phyloP scores from a whole-genome alignment of 2,113 vertebrate species.

The Callospermophilus lateralis region DNA sequence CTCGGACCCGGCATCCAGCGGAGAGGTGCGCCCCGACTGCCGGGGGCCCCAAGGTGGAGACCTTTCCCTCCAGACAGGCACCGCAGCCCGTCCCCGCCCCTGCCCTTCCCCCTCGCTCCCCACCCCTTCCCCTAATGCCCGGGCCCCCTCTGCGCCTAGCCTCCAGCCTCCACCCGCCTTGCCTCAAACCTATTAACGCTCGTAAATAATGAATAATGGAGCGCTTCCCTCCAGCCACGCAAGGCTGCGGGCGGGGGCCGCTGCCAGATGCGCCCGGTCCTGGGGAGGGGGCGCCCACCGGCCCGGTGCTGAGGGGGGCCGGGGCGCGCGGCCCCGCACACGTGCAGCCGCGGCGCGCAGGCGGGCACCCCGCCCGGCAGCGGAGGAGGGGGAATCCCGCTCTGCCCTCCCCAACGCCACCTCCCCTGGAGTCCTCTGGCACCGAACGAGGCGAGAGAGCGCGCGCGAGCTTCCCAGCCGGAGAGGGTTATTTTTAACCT shows the following conservation, averaged over 20 bases:
- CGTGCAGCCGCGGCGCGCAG: slow-evolving; percentile 71
- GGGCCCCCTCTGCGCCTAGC: slow-evolving; percentile 25
- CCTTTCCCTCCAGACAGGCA: background rate
- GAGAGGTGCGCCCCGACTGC: background rate
- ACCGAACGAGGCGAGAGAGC: slow-evolving; percentile 79
- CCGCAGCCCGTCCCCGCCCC: background rate
- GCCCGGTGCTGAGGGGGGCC: slow-evolving; percentile 52
- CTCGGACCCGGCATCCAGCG: slow-evolving; percentile 36
- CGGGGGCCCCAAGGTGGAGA: background rate
- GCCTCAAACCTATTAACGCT: slow-evolving; percentile 79
- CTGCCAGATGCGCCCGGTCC: slow-evolving; percentile 66
- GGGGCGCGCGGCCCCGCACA: slow-evolving; percentile 61
- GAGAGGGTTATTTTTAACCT: slow-evolving; percentile 83
- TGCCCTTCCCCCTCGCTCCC: background rate
- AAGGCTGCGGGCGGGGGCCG: slow-evolving; percentile 57
- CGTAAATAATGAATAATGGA: slow-evolving; percentile 83
- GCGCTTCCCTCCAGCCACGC: slow-evolving; percentile 56
- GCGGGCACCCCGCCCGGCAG: slow-evolving; percentile 77
- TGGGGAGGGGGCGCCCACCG: slow-evolving; percentile 54
- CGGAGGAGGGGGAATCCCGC: slow-evolving; percentile 81
- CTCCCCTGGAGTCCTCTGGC: slow-evolving; percentile 84
- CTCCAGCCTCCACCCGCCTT: background rate
- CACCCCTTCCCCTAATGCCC: background rate
- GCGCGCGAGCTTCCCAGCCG: slow-evolving; percentile 82
- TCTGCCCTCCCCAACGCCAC: slow-evolving; percentile 83